Evolutionary conservation across 2,797 vertebrate genomes (phyloP).

Genomic region (Dromococcyx pavoninus): DNA sequence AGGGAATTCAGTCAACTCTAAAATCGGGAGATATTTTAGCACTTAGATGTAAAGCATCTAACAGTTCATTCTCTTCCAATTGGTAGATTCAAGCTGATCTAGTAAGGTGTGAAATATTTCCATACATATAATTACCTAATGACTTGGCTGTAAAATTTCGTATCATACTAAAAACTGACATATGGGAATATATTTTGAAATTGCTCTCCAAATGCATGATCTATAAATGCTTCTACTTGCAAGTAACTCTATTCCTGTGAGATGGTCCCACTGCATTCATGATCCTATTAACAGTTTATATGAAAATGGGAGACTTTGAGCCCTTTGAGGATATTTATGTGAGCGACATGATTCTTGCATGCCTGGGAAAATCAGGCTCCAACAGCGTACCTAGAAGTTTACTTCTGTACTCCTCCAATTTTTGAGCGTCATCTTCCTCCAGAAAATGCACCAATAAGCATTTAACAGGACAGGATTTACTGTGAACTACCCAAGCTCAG

Average conservation of each 20-base stretch:
- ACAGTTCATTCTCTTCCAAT: not conserved
- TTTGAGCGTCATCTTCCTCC: not conserved
- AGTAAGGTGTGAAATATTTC: slow-evolving; percentile 9
- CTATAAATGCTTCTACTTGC: not conserved
- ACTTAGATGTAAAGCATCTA: not conserved
- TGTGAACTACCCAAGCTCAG: not conserved
- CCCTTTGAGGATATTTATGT: not conserved
- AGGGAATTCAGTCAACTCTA: not conserved
- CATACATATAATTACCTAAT: slow-evolving; percentile 23
- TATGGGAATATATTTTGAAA: slow-evolving; percentile 2
- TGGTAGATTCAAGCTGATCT: not conserved
- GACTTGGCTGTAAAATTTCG: slow-evolving; percentile 36
- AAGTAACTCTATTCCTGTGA: not conserved
- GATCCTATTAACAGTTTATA: not conserved
- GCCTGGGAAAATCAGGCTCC: not conserved
- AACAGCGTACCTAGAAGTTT: not conserved
- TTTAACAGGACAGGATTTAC: not conserved
- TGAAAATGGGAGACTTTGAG: not conserved
- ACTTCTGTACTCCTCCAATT: not conserved
- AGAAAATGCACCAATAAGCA: not conserved
- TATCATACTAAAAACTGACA: not conserved
- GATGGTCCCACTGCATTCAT: not conserved
- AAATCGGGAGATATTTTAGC: slow-evolving; percentile 11
- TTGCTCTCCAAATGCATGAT: not conserved
- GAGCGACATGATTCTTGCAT: not conserved